Base-by-base conservation (phyloP, 2,797 vertebrate species). In the Capromys pilorides region DNA sequence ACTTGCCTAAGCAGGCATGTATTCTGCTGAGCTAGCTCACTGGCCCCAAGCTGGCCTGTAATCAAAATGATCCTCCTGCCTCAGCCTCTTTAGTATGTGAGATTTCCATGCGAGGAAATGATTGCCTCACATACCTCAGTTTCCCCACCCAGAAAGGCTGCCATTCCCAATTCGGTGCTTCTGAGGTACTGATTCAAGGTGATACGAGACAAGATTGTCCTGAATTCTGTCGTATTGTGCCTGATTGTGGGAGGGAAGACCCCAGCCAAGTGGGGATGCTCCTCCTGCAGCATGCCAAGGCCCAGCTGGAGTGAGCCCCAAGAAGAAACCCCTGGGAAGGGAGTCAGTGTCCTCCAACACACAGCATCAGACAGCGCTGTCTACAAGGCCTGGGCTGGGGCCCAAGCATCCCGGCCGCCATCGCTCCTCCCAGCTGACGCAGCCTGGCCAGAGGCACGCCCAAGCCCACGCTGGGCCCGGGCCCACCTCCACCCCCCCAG, bases 371-470 rank as follows among this genome's bases (percentile, higher is more conserved):
- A 12, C 75, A 51, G 45, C 3, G 8, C n/a, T 8, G 18, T 69
- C 67, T 36, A n/a, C 67, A 6, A 33, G n/a, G 16, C 18, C 31
- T 13, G 14, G 33, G 75, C 39, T 8, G 21, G 41, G 16, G 36
- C 39, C 41, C 21, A n/a, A 41, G 6, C 16, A 2, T 22, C 59
- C 18, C 6, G 6, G 67, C 13, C 69, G 57, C 8, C 6, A 16
- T 22, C 39, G 84, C 12, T 45, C n/a, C n/a, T n/a, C 54, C 64
- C 64, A 11, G 82, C 6, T 0, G 16, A 54, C 2, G 28, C n/a
- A 28, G 78, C 11, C 5, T 4, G 33, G 9, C 0, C 0, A 6
- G 11, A 0, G 0, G 24, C 1, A 9, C 45, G 5, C 10, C 59
- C 49, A n/a, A 51, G 73, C 22, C 41, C 28, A 18, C 12, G 2